Conservation (phyloP, 2,797 vertebrate species). For the Gymnocypris eckloni region DNA sequence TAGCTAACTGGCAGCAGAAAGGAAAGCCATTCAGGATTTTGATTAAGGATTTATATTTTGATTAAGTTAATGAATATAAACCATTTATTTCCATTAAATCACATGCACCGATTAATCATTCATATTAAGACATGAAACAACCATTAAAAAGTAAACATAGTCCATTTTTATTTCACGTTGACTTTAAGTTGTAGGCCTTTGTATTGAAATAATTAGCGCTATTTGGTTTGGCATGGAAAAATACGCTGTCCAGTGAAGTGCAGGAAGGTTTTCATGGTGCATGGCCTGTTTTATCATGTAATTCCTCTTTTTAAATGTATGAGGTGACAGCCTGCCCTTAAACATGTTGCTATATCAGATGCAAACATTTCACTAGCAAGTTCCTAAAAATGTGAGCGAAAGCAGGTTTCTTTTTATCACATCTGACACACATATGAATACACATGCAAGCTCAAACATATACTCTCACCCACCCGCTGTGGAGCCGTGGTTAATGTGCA, state of each 20-base stretch:
- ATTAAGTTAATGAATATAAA: background rate
- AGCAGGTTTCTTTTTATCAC: conserved; percentile 65
- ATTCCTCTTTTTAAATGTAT: conserved; percentile 68
- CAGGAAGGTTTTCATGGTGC: conserved; percentile 12
- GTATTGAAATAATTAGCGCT: background rate
- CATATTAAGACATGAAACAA: background rate
- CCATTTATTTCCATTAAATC: background rate
- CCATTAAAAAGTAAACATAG: background rate
- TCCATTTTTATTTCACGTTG: background rate
- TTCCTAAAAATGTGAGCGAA: conserved; percentile 75
- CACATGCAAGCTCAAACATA: conserved; percentile 7
- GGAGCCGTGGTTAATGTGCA: conserved; percentile 69
- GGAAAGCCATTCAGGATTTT: background rate
- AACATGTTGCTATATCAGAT: conserved; percentile 64
- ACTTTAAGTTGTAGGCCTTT: background rate
- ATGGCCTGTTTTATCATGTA: background rate
- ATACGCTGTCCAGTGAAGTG: background rate
- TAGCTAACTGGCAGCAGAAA: background rate
- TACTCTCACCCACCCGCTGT: conserved; percentile 48
- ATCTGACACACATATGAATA: conserved; percentile 2
- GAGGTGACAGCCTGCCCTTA: conserved; percentile 34
- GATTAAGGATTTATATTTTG: background rate
- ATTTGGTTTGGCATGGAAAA: background rate
- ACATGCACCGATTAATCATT: background rate
- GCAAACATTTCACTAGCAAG: conserved; percentile 63